Conservation (phyloP, 35 echinoderm and acorn worm species). For the Strongylocentrotus purpuratus region DNA sequence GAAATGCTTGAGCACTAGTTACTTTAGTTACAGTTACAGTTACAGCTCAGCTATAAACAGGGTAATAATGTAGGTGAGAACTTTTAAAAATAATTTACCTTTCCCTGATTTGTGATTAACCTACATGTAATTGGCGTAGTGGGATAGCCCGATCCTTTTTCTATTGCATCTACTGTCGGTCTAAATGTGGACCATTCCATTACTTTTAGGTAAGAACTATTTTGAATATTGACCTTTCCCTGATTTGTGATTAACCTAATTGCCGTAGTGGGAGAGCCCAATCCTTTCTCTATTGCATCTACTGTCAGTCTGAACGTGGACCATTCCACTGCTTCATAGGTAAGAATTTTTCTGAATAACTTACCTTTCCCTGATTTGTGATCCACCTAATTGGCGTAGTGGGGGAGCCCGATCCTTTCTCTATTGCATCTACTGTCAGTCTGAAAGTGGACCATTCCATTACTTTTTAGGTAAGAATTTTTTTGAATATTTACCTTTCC, state of each 20-base stretch:
- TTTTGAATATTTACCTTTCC: constrained; percentile 64
- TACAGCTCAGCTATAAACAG: not conserved
- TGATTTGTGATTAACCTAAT: constrained; percentile 99
- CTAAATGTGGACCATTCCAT: constrained; percentile 89
- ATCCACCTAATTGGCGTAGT: constrained; percentile 97
- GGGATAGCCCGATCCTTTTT: constrained; percentile 55
- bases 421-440: constrained; percentile 77
- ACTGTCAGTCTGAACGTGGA: constrained; percentile 71
- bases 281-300: no score
- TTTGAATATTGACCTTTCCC: constrained; percentile 66
- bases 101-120: constrained; percentile 95
- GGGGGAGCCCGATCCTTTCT: constrained; percentile 59
- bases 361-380: constrained; percentile 96
- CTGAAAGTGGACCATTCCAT: constrained; percentile 89
- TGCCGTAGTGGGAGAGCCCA: constrained; percentile 70
- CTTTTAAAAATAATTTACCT: constrained; percentile 53
- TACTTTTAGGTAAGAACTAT: constrained; percentile 86
- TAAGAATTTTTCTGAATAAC: constrained; percentile 60
- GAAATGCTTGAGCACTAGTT: no score
- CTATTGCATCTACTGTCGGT: constrained; percentile 73
- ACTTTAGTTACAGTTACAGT: no score
- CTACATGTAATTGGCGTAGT: constrained; percentile 94
- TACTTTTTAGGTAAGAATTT: constrained; percentile 92
- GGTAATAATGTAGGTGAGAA: no score
- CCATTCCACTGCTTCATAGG: constrained; percentile 96